Evolutionary conservation across 2,888 invertebrate genomes (phyloP).

Genomic region (Platycheirus albimanus): DNA sequence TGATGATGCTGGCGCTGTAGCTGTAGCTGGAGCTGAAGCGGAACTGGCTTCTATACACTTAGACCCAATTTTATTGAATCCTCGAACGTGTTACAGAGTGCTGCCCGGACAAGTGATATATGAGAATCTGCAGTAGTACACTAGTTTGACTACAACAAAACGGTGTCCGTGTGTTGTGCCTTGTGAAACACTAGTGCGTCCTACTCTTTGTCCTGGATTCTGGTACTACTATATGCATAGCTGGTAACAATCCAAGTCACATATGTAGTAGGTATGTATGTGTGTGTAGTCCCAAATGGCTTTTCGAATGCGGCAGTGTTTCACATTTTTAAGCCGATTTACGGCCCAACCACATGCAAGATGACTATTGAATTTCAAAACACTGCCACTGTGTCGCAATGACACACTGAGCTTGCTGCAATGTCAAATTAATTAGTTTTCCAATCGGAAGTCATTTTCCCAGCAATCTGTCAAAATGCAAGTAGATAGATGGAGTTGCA

Average conservation of each 20-base stretch:
- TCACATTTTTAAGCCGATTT: slow-evolving; percentile 60
- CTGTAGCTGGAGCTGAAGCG: too few species aligned
- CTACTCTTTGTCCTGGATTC: slow-evolving; percentile 4
- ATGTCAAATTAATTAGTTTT: slow-evolving; percentile 59
- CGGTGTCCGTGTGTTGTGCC: background rate
- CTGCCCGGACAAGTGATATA: slow-evolving; percentile 65
- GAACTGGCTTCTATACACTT: slow-evolving; percentile 26
- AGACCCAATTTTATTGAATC: slow-evolving; percentile 63
- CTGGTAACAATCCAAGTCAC: slow-evolving; percentile 13
- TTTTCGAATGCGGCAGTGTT: slow-evolving; percentile 51
- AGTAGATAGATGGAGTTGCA: too few species aligned
- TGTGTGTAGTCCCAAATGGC: slow-evolving; percentile 19
- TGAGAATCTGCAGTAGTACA: slow-evolving; percentile 68
- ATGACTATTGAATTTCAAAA: slow-evolving; percentile 44
- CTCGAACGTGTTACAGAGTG: slow-evolving; percentile 69
- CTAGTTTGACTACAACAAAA: background rate
- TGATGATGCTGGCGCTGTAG: slow-evolving; percentile 50
- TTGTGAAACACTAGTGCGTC: slow-evolving; percentile 1
- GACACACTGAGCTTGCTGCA: slow-evolving; percentile 32
- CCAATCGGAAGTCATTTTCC: slow-evolving; percentile 51
- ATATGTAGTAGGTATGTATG: slow-evolving; percentile 13
- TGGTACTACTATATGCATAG: too few species aligned
- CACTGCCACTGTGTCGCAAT: slow-evolving; percentile 43
- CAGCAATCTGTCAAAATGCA: slow-evolving; percentile 27
- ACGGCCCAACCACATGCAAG: slow-evolving; percentile 15